These are phyloP conservation scores for Ara ararauna DNA, from an alignment of 2,797 vertebrate species.

Conservation along the genomic window DNA sequence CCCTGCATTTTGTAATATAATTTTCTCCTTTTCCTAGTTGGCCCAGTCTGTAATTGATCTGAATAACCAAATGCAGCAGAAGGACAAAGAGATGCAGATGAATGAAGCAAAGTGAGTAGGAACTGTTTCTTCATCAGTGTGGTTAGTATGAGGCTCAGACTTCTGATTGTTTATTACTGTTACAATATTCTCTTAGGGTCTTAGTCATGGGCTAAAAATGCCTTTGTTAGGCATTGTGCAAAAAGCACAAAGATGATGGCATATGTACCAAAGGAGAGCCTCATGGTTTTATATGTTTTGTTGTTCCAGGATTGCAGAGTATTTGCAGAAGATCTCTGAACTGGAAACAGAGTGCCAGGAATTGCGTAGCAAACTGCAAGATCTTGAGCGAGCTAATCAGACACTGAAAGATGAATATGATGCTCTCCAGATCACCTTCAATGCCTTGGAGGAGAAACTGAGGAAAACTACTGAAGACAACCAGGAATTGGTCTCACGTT, in stretches of 20 bases:
- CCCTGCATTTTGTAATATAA: background rate
- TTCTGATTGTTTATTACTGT: background rate
- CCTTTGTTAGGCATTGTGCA: background rate
- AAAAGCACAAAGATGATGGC: background rate
- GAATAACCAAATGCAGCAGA: slow-evolving; percentile 95
- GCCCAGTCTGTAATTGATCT: slow-evolving; percentile 95
- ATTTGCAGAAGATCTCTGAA: slow-evolving; percentile 85
- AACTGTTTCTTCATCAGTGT: background rate
- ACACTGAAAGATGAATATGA: slow-evolving; percentile 97
- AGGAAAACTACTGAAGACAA: slow-evolving; percentile 94
- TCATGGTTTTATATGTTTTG: background rate
- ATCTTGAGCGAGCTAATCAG: slow-evolving; percentile 93
- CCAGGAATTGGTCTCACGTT: slow-evolving; percentile 94
- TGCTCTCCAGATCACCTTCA: slow-evolving; percentile 97
- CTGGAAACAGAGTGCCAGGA: slow-evolving; percentile 91
- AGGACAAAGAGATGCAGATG: slow-evolving; percentile 94
- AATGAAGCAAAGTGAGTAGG: slow-evolving; percentile 91
- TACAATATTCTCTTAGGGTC: background rate
- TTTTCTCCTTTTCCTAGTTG: slow-evolving; percentile 78
- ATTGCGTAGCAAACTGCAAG: slow-evolving; percentile 86
- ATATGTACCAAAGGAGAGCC: background rate
- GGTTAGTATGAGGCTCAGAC: background rate
- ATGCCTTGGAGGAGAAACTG: slow-evolving; percentile 94
- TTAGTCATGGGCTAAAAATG: background rate
- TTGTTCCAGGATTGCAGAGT: slow-evolving; percentile 87